Evolutionary conservation across 1,140 invertebrate genomes (phyloP).

Genomic region (Diploscapter pachys): DNA sequence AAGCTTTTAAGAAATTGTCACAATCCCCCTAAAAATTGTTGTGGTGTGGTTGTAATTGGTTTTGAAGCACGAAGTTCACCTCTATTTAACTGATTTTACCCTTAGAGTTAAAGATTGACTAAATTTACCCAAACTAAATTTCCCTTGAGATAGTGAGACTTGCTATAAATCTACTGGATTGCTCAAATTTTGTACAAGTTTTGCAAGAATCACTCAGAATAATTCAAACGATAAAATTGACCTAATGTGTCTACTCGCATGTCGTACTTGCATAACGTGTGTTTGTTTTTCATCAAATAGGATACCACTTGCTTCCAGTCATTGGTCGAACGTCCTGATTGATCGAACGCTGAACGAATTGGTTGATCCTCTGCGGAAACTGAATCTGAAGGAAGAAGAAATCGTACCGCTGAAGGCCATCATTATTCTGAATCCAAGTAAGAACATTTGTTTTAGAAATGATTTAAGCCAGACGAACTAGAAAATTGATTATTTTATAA

Average conservation of each 20-base stretch:
- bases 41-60: too few relatives aligned
- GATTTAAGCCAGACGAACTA: slow-evolving; percentile 5
- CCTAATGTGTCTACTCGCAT: too few relatives aligned
- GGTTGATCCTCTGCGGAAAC: slow-evolving; percentile 51
- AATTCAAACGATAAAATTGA: too few relatives aligned
- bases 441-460: slow-evolving; percentile 1
- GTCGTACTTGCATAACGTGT: not conserved
- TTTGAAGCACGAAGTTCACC: too few relatives aligned
- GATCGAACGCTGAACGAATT: slow-evolving; percentile 57
- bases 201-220: too few relatives aligned
- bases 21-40: too few relatives aligned
- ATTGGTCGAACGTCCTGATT: slow-evolving; percentile 57
- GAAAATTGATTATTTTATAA: too few relatives aligned
- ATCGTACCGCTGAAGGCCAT: slow-evolving; percentile 58
- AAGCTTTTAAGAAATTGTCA: slow-evolving; percentile 12
- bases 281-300: slow-evolving; percentile 17
- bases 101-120: too few relatives aligned
- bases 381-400: slow-evolving; percentile 55
- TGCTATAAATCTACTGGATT: slow-evolving; percentile 12
- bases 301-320: slow-evolving; percentile 40
- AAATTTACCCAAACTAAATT: not conserved
- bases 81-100: too few relatives aligned
- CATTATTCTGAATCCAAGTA: slow-evolving; percentile 58
- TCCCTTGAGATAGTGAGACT: slow-evolving; percentile 1
- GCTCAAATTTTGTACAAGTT: not conserved